phyloP scores from a whole-genome alignment of 2,797 vertebrate species.

The Cirrhinus molitorella region DNA sequence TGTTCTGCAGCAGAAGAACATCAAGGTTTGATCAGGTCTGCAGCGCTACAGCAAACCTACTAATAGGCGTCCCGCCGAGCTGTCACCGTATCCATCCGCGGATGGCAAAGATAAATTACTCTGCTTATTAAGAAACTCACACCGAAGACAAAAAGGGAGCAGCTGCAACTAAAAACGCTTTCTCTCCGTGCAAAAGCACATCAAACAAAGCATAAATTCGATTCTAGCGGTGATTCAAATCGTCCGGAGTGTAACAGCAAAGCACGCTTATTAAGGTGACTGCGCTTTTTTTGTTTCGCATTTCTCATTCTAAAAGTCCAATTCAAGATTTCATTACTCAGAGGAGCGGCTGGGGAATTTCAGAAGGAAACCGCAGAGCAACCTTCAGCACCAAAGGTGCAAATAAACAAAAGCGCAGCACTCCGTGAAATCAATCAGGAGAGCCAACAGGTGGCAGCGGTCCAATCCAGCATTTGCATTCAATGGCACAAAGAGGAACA shows the following conservation, averaged over 20 bases:
- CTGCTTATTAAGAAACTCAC: constrained; percentile 18
- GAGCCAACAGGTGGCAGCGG: constrained; percentile 42
- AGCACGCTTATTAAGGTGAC: not conserved
- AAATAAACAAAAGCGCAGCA: constrained; percentile 36
- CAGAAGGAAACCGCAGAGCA: not conserved
- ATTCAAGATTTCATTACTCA: constrained; percentile 45
- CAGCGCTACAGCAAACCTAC: constrained; percentile 13
- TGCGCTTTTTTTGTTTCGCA: not conserved
- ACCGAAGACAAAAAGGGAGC: not conserved
- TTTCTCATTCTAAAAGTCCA: constrained; percentile 28
- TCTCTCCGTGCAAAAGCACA: not conserved
- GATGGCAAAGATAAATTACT: constrained; percentile 46
- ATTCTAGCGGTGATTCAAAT: not conserved
- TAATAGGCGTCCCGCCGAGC: constrained; percentile 42
- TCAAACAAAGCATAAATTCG: not conserved
- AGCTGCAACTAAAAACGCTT: not conserved
- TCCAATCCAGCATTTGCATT: constrained; percentile 45
- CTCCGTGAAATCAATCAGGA: constrained; percentile 35
- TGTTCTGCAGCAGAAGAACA: constrained; percentile 29
- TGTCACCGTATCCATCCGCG: constrained; percentile 16
- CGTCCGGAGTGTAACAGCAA: not conserved
- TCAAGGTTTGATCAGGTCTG: constrained; percentile 35
- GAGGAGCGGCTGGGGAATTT: constrained; percentile 23
- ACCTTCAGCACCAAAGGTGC: constrained; percentile 29
- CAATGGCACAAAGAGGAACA: constrained; percentile 40